phyloP scores from a whole-genome alignment of 2,888 invertebrate species.

The Melanchra persicariae region DNA sequence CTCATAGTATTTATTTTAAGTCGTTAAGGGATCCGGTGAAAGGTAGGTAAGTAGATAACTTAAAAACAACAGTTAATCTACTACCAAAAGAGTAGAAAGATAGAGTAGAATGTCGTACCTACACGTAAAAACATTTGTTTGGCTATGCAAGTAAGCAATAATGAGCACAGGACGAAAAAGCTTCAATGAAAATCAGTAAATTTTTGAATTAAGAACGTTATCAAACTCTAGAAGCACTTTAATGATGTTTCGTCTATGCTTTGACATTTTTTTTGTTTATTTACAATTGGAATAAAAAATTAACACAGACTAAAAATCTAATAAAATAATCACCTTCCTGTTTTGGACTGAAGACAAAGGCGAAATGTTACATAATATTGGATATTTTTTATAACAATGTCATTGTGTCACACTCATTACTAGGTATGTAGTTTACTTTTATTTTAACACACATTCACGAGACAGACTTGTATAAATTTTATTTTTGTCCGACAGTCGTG shows the following conservation, averaged over 20 bases:
- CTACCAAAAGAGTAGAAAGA: not conserved
- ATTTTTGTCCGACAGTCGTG: not conserved
- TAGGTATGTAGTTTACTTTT: constrained; percentile 33
- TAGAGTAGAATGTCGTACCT: not conserved
- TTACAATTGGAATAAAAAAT: constrained; percentile 11
- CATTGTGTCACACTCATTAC: constrained; percentile 38
- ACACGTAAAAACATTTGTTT: not conserved
- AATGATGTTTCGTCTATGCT: constrained; percentile 17
- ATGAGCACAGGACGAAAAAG: not conserved
- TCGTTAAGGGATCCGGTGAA: not conserved
- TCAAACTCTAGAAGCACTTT: constrained; percentile 1
- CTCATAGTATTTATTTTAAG: constrained; percentile 21
- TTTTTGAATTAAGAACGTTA: constrained; percentile 30
- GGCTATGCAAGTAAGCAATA: not conserved
- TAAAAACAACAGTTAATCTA: not conserved
- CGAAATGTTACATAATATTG: constrained; percentile 18
- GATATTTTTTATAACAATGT: constrained; percentile 46
- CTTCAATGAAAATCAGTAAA: not conserved
- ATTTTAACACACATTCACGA: constrained; percentile 17
- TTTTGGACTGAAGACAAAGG: constrained; percentile 40
- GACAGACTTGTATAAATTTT: constrained; percentile 19
- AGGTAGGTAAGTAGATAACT: not conserved
- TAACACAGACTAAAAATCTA: constrained; percentile 8
- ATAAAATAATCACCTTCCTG: constrained; percentile 18
- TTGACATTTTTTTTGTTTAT: not conserved